Conservation (phyloP, 2,888 invertebrate species). For the Phoenoteleia sp. region DNA sequence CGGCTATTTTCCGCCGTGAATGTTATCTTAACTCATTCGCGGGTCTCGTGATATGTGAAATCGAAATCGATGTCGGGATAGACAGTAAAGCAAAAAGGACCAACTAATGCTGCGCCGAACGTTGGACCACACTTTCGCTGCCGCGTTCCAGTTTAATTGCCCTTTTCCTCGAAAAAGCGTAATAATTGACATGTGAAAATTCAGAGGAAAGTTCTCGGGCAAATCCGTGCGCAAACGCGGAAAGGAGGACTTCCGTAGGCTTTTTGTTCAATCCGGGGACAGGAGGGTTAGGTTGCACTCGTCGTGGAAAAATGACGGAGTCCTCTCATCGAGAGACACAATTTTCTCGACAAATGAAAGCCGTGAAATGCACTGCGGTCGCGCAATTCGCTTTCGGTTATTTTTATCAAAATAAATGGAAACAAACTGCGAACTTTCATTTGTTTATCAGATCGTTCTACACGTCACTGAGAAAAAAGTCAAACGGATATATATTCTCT, state of each 20-base stretch:
- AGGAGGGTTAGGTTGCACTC: no score
- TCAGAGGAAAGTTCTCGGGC: slow-evolving; percentile 56
- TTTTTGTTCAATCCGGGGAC: no score
- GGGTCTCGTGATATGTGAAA: slow-evolving; percentile 26
- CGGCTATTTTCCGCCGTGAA: background rate
- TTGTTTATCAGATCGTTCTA: slow-evolving; percentile 17
- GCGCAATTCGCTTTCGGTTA: background rate
- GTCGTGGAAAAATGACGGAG: no score
- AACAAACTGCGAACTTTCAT: slow-evolving; percentile 41
- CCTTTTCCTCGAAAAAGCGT: slow-evolving; percentile 42
- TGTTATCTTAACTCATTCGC: slow-evolving; percentile 3
- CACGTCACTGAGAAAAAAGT: slow-evolving; percentile 54
- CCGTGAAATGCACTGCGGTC: background rate
- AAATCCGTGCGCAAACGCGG: slow-evolving; percentile 47
- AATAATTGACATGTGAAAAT: slow-evolving; percentile 64
- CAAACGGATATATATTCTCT: slow-evolving; percentile 5
- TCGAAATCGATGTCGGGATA: slow-evolving; percentile 14
- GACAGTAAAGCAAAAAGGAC: background rate
- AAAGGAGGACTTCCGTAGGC: slow-evolving; percentile 4
- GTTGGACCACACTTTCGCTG: slow-evolving; percentile 16
- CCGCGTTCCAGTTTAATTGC: no score
- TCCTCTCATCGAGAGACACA: no score
- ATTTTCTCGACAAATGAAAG: background rate
- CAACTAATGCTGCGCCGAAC: background rate
- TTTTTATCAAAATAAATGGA: slow-evolving; percentile 7